These are phyloP conservation scores for Malacoraja senta DNA, from an alignment of 2,797 vertebrate species.

Conservation along the genomic window DNA sequence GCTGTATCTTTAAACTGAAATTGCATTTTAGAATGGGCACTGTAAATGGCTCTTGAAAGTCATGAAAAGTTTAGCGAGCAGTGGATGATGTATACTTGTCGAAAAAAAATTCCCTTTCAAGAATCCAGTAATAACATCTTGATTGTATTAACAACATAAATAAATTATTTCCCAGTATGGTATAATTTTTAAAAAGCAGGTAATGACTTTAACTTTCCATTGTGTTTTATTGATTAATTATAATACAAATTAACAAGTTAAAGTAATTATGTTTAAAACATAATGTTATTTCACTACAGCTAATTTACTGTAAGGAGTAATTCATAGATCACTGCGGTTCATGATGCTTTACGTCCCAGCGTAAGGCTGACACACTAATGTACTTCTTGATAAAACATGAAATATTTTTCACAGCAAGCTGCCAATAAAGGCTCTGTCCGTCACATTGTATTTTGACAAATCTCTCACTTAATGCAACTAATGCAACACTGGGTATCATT, in stretches of 20 bases:
- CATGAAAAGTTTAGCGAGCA: neutral
- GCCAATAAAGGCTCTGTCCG: neutral
- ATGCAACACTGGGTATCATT: neutral
- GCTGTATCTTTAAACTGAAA: no score
- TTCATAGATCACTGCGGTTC: conserved; percentile 61
- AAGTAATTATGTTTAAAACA: conserved; percentile 72
- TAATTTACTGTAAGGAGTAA: conserved; percentile 67
- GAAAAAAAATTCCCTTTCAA: conserved; percentile 8
- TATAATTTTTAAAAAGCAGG: neutral
- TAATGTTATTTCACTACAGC: conserved; percentile 61
- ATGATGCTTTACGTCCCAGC: conserved; percentile 52
- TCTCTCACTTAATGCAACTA: neutral
- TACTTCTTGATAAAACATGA: neutral
- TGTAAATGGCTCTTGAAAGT: neutral
- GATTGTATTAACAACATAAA: neutral
- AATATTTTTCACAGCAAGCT: neutral
- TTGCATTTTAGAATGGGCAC: neutral
- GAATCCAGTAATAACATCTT: neutral
- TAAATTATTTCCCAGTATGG: conserved; percentile 18
- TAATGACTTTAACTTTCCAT: conserved; percentile 53
- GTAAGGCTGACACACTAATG: conserved; percentile 23
- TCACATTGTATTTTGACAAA: conserved; percentile 20
- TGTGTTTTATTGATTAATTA: conserved; percentile 65
- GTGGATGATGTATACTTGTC: neutral
- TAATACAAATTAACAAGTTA: conserved; percentile 67